Evolutionary conservation across 2,888 invertebrate species (phyloP), one percentile per base, ranked within the genome.

Genomic region (Deilephila porcellus): DNA sequence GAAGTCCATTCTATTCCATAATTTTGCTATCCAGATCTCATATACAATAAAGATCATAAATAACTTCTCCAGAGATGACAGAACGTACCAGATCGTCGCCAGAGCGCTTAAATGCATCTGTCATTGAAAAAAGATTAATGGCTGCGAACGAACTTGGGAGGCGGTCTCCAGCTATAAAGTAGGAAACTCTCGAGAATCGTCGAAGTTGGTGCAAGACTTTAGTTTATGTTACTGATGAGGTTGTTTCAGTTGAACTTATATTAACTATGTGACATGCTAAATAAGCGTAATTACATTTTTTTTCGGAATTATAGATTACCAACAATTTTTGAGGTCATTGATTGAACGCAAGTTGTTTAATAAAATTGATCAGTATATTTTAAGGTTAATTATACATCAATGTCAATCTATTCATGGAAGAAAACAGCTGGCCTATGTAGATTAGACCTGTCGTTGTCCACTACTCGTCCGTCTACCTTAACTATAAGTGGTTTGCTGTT

Each of bases 111-210:
- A 64, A 64, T 64, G 64, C 64, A 64, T 20, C 20, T 64, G 64
- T 64, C 64, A 64, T 64, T 37, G 45, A 45, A 14, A 37, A n/a
- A 64, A 64, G 37, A 45, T 64, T 64, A 64, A 64, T 37, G 20
- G 37, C n/a, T 8, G 20, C 6, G n/a, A 19, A 32, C 32, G 32
- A n/a, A 34, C 64, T 11, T 34, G n/a, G 3, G 11, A n/a, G 64
- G 8, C 29, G 34, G 19, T 37, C 17, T 17, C 14, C 17, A 32
- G 34, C 7, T 34, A 34, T 37, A 37, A 19, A 63, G 63, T n/a
- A 34, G 37, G 45, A 11, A 45, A n/a, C n/a, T n/a, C 6, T 32
- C 32, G 3, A 20, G 45, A 64, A n/a, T 37, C 20, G 14, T 5
- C 1, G 64, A 45, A 20, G 45, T 64, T 64, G 8, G 20, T 20